A percentile compares a stretch with the other conserved stretches of the same genome.
Conservation (phyloP, 2,113 vertebrate genomes). For the Ctenodactylus gundi region DNA sequence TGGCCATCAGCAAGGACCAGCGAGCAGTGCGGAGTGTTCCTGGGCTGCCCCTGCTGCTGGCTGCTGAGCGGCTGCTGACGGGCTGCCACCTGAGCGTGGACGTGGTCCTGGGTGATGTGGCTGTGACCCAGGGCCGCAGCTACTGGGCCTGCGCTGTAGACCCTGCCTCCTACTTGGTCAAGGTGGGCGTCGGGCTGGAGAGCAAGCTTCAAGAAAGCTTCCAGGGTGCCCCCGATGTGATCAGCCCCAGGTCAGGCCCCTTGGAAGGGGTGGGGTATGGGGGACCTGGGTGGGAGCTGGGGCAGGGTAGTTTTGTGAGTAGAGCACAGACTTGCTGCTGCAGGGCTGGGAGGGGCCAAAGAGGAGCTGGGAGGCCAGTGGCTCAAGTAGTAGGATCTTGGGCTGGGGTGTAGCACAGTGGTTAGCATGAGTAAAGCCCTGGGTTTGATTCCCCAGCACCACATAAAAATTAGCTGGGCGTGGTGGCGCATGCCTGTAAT, state of each 20-base stretch:
- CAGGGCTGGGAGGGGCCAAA: not conserved
- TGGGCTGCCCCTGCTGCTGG: conserved; percentile 90
- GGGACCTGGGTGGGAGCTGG: not conserved
- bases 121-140: conserved; percentile 94
- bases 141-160: conserved; percentile 98
- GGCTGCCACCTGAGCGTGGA: conserved; percentile 96
- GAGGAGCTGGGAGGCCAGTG: too few species aligned
- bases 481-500: too few species aligned
- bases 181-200: conserved; percentile 96
- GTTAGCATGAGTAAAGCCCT: too few species aligned
- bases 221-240: conserved; percentile 94
- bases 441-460: too few species aligned
- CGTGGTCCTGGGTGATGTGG: conserved; percentile 90
- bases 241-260: conserved; percentile 93
- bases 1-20: conserved; percentile 95
- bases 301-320: not conserved
- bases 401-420: too few species aligned
- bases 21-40: conserved; percentile 94
- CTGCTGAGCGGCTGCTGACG: conserved; percentile 92
- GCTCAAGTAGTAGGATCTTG: too few species aligned
- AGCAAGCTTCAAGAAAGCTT: conserved; percentile 96
- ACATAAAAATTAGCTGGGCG: too few species aligned
- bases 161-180: conserved; percentile 96
- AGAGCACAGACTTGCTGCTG: not conserved
- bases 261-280: not conserved